phyloP scores from a whole-genome alignment of 1,140 invertebrate species.

The Diorhabda elongata region DNA sequence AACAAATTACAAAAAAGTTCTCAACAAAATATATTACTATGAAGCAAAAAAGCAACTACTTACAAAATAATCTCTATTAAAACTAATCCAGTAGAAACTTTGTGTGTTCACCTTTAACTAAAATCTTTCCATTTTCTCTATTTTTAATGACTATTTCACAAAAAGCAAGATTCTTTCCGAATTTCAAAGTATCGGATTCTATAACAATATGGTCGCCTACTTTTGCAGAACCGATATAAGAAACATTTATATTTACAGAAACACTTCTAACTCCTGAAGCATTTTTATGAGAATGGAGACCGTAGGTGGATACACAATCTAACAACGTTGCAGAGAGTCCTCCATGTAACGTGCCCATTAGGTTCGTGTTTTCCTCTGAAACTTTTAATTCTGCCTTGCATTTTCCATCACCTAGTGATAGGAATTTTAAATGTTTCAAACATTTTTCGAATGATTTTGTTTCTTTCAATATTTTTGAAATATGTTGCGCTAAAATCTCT shows the following conservation, averaged over 20 bases:
- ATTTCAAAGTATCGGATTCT: slow-evolving; percentile 71
- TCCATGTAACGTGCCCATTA: slow-evolving; percentile 73
- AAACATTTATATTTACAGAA: slow-evolving; percentile 69
- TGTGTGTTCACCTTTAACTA: slow-evolving; percentile 76
- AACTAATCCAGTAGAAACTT: slow-evolving; percentile 53
- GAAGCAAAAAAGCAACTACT: too few relatives aligned
- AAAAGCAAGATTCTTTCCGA: slow-evolving; percentile 76
- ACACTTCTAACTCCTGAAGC: slow-evolving; percentile 54
- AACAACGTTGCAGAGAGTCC: slow-evolving; percentile 78
- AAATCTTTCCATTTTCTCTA: slow-evolving; percentile 63
- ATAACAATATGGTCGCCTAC: slow-evolving; percentile 75
- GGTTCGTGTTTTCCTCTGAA: slow-evolving; percentile 71
- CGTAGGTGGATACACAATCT: slow-evolving; percentile 78
- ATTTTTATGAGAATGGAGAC: slow-evolving; percentile 62
- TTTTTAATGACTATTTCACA: slow-evolving; percentile 71
- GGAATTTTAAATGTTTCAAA: not conserved
- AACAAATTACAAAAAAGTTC: too few relatives aligned
- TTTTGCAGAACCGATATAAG: slow-evolving; percentile 67
- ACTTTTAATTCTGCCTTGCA: slow-evolving; percentile 75
- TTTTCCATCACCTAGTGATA: slow-evolving; percentile 55
- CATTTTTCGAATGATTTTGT: not conserved
- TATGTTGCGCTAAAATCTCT: not conserved
- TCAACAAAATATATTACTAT: too few relatives aligned
- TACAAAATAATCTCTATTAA: too few relatives aligned
- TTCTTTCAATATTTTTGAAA: not conserved